Percentiles rank a stretch among this genome's conserved stretches.
Conservation (phyloP, 2,888 invertebrate genomes). For the Xanthorhoe spadicearia region DNA sequence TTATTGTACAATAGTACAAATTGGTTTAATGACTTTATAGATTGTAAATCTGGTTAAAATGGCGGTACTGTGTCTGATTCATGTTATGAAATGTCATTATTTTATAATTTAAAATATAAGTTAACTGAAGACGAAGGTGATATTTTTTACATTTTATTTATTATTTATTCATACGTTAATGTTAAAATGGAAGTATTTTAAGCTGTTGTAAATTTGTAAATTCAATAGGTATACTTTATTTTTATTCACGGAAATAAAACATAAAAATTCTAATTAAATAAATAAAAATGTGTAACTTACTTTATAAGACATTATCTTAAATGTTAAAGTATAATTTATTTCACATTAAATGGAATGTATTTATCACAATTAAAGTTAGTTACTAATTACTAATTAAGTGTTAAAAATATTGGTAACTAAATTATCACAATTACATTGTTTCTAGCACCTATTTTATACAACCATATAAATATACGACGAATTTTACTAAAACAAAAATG, state of each 20-base stretch:
- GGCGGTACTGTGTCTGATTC: not conserved
- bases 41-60: too few species aligned
- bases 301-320: not conserved
- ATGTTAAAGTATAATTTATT: not conserved
- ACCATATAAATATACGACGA: not conserved
- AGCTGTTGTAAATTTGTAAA: too few species aligned
- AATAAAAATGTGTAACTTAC: not conserved
- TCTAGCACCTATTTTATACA: not conserved
- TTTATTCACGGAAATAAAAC: too few species aligned
- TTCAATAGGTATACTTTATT: too few species aligned
- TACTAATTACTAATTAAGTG: not conserved
- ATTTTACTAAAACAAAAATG: too few species aligned
- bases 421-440: conserved; percentile 2
- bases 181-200: too few species aligned
- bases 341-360: not conserved
- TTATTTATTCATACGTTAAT: too few species aligned
- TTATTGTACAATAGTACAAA: too few species aligned
- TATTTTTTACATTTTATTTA: too few species aligned
- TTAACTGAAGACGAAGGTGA: too few species aligned
- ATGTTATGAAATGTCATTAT: not conserved
- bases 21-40: too few species aligned
- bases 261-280: not conserved
- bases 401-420: not conserved
- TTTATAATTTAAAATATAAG: too few species aligned
- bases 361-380: not conserved